Percentiles rank a stretch among this genome's conserved stretches.
These are phyloP conservation scores for Craterocephalus amniculus DNA, from an alignment of 2,797 vertebrate species.

Conservation along the genomic window DNA sequence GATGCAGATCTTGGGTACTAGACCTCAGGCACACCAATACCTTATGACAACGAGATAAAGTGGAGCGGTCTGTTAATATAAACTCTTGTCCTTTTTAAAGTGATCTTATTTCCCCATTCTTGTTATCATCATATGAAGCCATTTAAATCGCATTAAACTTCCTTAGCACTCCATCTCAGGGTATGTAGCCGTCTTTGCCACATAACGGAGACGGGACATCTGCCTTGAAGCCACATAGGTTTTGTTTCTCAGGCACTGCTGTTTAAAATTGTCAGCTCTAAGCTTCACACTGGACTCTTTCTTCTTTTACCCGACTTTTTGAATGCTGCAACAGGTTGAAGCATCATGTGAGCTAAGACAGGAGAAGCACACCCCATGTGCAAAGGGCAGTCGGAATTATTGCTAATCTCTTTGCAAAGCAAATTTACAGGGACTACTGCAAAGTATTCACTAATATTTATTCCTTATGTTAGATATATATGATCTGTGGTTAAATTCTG, in stretches of 20 bases:
- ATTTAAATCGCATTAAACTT: slow-evolving; percentile 6
- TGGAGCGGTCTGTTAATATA: background rate
- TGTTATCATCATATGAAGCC: background rate
- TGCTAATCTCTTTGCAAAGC: slow-evolving; percentile 13
- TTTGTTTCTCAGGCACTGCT: slow-evolving; percentile 31
- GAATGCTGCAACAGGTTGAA: slow-evolving; percentile 31
- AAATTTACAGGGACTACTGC: slow-evolving; percentile 6
- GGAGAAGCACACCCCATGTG: background rate
- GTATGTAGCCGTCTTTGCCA: slow-evolving; percentile 19
- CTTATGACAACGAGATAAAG: slow-evolving; percentile 3
- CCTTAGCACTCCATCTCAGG: slow-evolving; percentile 37
- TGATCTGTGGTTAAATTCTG: slow-evolving; percentile 3
- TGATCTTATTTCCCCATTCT: background rate
- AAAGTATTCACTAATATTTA: background rate
- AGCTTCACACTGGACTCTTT: slow-evolving; percentile 10
- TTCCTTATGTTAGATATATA: background rate
- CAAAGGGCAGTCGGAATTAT: slow-evolving; percentile 1
- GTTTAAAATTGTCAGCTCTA: slow-evolving; percentile 38
- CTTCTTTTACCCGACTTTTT: slow-evolving; percentile 43
- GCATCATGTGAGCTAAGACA: background rate
- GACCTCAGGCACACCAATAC: background rate
- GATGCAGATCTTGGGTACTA: background rate
- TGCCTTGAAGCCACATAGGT: slow-evolving; percentile 56
- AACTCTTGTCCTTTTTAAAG: background rate
- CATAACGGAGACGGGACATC: slow-evolving; percentile 67